Percentiles rank a stretch among this genome's conserved stretches.
These are phyloP conservation scores for Gymnogyps californianus DNA, from an alignment of 2,113 vertebrate genomes.

Conservation along the genomic window DNA sequence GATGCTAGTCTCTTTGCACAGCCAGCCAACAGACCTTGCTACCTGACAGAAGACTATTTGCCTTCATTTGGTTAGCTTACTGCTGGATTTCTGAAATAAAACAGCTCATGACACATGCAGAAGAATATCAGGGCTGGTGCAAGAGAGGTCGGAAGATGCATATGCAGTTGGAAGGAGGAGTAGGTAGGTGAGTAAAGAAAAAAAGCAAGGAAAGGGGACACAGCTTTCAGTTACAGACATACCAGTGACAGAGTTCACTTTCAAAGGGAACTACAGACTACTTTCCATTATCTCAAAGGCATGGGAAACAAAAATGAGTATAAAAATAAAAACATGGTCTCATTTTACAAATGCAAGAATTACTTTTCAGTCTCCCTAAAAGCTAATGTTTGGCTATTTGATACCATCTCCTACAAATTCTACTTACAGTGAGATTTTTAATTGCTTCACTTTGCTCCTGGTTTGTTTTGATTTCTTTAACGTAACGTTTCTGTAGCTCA, in stretches of 20 bases:
- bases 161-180: neutral
- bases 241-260: neutral
- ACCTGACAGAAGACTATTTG: neutral
- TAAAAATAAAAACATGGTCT: neutral
- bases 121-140: neutral
- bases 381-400: neutral
- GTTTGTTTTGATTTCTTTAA: constrained; percentile 62
- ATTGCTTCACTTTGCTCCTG: constrained; percentile 60
- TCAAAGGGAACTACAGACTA: neutral
- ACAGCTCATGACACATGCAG: neutral
- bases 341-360: neutral
- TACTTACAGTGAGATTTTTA: constrained; percentile 67
- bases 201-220: neutral
- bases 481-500: constrained; percentile 49
- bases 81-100: neutral
- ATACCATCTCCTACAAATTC: neutral
- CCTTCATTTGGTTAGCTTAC: neutral
- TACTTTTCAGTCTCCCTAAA: neutral
- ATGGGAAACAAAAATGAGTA: neutral
- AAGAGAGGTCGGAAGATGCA: neutral
- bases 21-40: neutral
- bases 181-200: neutral
- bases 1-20: neutral
- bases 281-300: neutral
- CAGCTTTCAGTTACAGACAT: neutral